Conservation (phyloP, 2,888 invertebrate species). For the Ashinkailepas kermadecensis region DNA sequence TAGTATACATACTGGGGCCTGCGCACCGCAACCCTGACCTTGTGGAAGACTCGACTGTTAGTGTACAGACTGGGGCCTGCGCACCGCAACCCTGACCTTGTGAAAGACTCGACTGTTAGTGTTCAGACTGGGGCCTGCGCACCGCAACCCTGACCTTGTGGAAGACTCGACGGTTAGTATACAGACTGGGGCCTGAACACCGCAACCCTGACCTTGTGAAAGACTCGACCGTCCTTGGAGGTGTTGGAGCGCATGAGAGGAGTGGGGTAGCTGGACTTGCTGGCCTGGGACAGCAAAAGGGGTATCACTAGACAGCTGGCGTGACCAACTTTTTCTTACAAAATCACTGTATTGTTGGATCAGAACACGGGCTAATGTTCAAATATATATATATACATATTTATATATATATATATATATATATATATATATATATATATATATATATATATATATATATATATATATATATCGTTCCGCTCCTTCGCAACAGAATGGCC, state of each 20-base stretch:
- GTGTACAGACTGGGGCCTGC: constrained; percentile 29
- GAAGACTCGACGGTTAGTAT: constrained; percentile 31
- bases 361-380: no score
- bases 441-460: no score
- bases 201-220: constrained; percentile 25
- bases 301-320: not conserved
- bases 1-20: constrained; percentile 31
- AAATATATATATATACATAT: no score
- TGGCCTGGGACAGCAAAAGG: not conserved
- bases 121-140: constrained; percentile 27
- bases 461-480: no score
- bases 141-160: constrained; percentile 24
- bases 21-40: not conserved
- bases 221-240: constrained; percentile 32
- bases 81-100: constrained; percentile 17
- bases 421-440: no score
- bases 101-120: constrained; percentile 32
- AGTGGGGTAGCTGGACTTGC: constrained; percentile 29
- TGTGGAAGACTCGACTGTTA: constrained; percentile 32
- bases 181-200: not conserved
- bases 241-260: constrained; percentile 26
- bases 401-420: no score
- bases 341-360: no score
- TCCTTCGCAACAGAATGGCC: no score
- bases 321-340: not conserved